Evolutionary conservation across 2,888 invertebrate genomes (phyloP), one percentile per base, ranked within the genome.

Genomic region (Listrodromus nycthemerus): DNA sequence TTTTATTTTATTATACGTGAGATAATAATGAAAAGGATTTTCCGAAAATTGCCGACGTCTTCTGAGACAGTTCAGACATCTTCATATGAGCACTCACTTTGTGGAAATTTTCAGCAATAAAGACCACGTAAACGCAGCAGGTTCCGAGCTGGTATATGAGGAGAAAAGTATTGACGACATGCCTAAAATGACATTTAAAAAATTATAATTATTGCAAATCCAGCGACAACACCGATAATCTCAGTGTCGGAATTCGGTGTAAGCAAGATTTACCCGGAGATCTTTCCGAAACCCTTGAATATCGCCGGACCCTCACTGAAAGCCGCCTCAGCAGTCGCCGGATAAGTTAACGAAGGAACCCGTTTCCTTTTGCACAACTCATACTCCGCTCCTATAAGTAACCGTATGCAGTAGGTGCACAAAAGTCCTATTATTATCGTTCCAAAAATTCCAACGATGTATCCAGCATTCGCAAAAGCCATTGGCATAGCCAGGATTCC

Each of bases 91-190:
- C 24, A 61, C 58, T 90, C 58, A 97, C 96, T 87, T 94, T 94
- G 91, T 96, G 95, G n/a, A 98, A 95, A 93, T 98, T 98, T 83
- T 96, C 96, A 0, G 98, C 96, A 69, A 99, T 97, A 93, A 99
- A 99, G 0, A 99, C 97, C 27, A 98, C 97, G 93, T 99, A 99
- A 1, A 99, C 98, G 93, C 98, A 98, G 93, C 99, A 99, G 69
- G 98, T 98, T 66, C 99, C 99, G 89, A 99, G 95, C 94, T 99
- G 99, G 89, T 99, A 99, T 75, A 98, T 95, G 86, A 98, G 92
- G 2, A 97, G 94, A 90, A 97, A 97, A 0, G 94, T 94, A 91
- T 97, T 97, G 30, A 96, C 96, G 7, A 96, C 93, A 86, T 96
- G 95, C 79, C 97, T 97, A 94, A 7, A 94, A 92, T 79, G 83